Evolutionary conservation across 2,797 vertebrate genomes (phyloP).

Genomic region (Pangasius sanitwongsei): DNA sequence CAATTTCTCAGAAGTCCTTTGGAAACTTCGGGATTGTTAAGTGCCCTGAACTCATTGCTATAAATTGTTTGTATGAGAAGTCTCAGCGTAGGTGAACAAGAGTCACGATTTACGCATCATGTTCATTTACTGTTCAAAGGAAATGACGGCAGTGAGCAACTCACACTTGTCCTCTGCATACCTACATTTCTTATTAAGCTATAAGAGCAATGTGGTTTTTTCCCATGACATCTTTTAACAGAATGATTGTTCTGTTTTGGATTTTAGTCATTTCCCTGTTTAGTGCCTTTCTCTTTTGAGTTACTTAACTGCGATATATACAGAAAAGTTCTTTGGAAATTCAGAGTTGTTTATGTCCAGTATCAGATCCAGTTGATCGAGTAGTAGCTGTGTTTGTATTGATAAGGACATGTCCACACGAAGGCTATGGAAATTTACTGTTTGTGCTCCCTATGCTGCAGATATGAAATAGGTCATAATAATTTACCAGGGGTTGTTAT

Average conservation of each 20-base stretch:
- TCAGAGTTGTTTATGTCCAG: background rate
- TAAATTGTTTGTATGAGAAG: slow-evolving; percentile 67
- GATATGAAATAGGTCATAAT: background rate
- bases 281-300: background rate
- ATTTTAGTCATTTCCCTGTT: background rate
- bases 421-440: background rate
- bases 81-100: slow-evolving; percentile 59
- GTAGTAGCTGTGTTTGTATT: background rate
- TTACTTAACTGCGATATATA: background rate
- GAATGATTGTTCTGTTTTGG: background rate
- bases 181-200: background rate
- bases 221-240: background rate
- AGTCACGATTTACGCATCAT: slow-evolving; percentile 54
- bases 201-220: background rate
- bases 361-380: background rate
- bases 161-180: background rate
- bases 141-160: slow-evolving; percentile 50
- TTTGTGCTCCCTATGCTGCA: background rate
- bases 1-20: slow-evolving; percentile 63
- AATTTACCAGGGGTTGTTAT: background rate
- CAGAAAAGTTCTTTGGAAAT: background rate
- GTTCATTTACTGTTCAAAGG: slow-evolving; percentile 55
- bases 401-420: background rate
- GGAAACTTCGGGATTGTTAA: slow-evolving; percentile 56
- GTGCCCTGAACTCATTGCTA: slow-evolving; percentile 64